phyloP scores from a whole-genome alignment of 2,888 invertebrate species.

The Drosophila planitibia region DNA sequence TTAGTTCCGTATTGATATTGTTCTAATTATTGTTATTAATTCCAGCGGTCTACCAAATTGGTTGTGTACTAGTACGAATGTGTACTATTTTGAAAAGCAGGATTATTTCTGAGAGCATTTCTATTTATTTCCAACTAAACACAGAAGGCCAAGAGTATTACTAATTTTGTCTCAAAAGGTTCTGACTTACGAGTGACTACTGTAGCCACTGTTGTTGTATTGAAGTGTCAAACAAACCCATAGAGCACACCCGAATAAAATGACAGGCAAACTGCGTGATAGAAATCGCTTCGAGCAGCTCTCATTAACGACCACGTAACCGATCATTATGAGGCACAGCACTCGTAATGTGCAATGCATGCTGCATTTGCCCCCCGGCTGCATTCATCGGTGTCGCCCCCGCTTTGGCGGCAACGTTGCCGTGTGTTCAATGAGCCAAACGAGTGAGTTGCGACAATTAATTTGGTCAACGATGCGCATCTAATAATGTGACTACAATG shows the following conservation, averaged over 20 bases:
- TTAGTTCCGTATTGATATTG: background rate
- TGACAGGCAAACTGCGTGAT: constrained; percentile 22
- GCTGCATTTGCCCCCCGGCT: constrained; percentile 31
- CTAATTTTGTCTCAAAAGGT: too few species aligned
- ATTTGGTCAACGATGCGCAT: constrained; percentile 75
- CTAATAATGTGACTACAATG: constrained; percentile 79
- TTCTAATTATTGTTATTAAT: background rate
- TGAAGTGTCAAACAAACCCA: constrained; percentile 35
- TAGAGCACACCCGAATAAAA: constrained; percentile 38
- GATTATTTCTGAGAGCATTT: background rate
- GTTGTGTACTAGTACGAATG: too few species aligned
- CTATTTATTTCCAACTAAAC: background rate
- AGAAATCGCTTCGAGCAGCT: constrained; percentile 34
- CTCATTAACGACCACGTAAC: constrained; percentile 50
- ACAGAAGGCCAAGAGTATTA: too few species aligned
- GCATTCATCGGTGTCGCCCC: constrained; percentile 28
- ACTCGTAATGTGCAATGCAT: background rate
- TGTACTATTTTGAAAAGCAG: background rate
- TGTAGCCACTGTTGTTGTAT: background rate
- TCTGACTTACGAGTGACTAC: background rate
- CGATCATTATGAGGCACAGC: constrained; percentile 57
- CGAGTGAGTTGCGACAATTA: constrained; percentile 62
- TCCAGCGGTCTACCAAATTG: background rate
- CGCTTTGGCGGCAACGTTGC: constrained; percentile 30
- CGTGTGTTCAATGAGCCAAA: constrained; percentile 47